These are phyloP conservation scores for Brachypodius melanocephalos DNA, from an alignment of 2,113 vertebrate genomes.

Conservation along the genomic window DNA sequence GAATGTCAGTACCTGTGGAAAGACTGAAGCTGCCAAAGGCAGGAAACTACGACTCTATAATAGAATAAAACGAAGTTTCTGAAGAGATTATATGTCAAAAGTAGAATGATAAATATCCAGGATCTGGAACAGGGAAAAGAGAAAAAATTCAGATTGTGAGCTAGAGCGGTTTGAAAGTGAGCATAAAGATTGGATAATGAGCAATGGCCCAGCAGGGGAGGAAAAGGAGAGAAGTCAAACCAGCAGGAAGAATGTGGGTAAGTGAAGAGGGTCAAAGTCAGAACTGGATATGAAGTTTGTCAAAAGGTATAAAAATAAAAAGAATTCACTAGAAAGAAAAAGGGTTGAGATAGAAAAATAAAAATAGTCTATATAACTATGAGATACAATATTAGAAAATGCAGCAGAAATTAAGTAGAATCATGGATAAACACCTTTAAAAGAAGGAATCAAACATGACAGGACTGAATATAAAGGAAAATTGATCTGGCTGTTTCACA, in stretches of 20 bases:
- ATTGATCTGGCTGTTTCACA: neutral
- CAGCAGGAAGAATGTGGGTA: neutral
- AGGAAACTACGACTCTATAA: neutral
- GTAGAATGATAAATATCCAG: neutral
- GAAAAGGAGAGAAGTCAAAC: neutral
- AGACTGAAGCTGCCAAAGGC: neutral
- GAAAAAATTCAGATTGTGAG: neutral
- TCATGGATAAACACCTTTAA: neutral
- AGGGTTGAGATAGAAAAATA: neutral
- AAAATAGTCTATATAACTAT: neutral
- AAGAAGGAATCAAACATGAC: neutral
- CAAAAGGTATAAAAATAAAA: constrained; percentile 10
- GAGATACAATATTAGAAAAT: neutral
- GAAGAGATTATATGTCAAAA: neutral
- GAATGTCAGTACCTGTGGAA: neutral
- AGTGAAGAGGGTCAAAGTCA: neutral
- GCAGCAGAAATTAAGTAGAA: neutral
- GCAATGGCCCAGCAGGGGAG: constrained; percentile 8
- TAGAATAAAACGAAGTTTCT: neutral
- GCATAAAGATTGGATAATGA: neutral
- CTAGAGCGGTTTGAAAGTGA: neutral
- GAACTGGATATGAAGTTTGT: neutral
- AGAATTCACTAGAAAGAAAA: neutral
- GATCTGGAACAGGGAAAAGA: neutral
- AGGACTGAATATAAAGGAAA: neutral